phyloP scores from a whole-genome alignment of 1,140 invertebrate species.

The Zaprionus vittiger region DNA sequence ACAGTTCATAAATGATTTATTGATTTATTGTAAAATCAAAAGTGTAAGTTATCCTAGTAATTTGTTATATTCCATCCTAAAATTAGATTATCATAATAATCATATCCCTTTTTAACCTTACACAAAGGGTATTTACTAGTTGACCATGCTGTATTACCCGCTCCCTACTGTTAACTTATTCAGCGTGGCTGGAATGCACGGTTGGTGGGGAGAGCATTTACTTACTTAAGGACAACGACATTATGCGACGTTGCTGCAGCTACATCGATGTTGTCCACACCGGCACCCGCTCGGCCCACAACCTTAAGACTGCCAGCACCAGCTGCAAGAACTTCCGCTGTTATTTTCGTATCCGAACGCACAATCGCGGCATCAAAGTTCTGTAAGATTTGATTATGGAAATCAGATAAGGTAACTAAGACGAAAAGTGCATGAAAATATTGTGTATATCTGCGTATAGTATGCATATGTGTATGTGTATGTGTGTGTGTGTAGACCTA shows the following conservation, averaged over 20 bases:
- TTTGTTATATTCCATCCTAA: too few species aligned
- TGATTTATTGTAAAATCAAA: too few species aligned
- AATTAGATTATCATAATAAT: too few species aligned
- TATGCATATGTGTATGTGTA: not conserved
- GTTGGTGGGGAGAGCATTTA: constrained; percentile 29
- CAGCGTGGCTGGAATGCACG: constrained; percentile 10
- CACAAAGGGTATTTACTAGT: not conserved
- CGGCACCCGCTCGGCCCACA: constrained; percentile 97
- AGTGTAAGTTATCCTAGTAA: too few species aligned
- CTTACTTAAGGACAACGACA: constrained; percentile 97
- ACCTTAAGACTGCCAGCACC: constrained; percentile 90
- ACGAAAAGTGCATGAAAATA: not conserved
- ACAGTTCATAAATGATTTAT: too few species aligned
- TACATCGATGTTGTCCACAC: constrained; percentile 98
- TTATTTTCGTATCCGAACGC: constrained; percentile 97
- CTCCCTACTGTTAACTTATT: constrained; percentile 20
- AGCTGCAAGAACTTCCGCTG: constrained; percentile 94
- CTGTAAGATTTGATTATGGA: constrained; percentile 84
- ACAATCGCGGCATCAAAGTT: constrained; percentile 97
- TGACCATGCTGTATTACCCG: not conserved
- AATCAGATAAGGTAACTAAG: constrained; percentile 26
- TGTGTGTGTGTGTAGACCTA: not conserved
- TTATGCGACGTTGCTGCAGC: constrained; percentile 93
- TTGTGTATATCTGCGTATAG: too few species aligned
- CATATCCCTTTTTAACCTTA: not conserved